Conservation (phyloP, 2,888 invertebrate species). For the Blastobasis lacticolella region DNA sequence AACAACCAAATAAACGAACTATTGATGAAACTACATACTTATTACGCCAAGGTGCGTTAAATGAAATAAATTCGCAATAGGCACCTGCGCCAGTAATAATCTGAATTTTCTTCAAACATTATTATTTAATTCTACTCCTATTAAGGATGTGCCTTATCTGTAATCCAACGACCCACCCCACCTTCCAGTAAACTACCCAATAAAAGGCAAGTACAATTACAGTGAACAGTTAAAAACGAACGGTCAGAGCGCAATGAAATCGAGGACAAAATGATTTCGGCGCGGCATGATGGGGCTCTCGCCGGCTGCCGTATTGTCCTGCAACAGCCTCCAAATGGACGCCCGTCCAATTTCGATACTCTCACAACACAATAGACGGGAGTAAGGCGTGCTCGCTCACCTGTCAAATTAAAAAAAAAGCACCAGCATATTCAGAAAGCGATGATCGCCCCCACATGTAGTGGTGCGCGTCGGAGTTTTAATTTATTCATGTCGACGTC, state of each 20-base stretch:
- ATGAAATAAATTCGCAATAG: too few species aligned
- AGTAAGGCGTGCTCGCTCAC: conserved; percentile 68
- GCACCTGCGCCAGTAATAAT: too few species aligned
- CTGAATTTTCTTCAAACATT: too few species aligned
- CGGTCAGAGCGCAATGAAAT: conserved; percentile 44
- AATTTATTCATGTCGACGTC: background rate
- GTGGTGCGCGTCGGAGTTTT: too few species aligned
- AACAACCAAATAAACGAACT: too few species aligned
- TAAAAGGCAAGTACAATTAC: conserved; percentile 20
- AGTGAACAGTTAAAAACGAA: conserved; percentile 23
- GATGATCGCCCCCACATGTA: too few species aligned
- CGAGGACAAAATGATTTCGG: conserved; percentile 56
- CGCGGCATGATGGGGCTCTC: too few species aligned
- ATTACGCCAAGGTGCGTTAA: too few species aligned
- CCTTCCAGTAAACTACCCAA: conserved; percentile 39
- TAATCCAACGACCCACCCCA: too few species aligned
- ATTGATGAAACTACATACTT: too few species aligned
- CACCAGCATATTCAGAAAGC: conserved; percentile 58
- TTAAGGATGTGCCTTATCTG: too few species aligned
- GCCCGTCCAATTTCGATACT: conserved; percentile 71
- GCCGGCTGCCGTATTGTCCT: conserved; percentile 39
- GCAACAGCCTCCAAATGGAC: conserved; percentile 61
- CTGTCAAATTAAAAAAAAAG: conserved; percentile 66
- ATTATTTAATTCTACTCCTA: too few species aligned
- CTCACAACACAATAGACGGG: conserved; percentile 65